phyloP scores from a whole-genome alignment of 1,140 invertebrate species.

The Elysia chlorotica region DNA sequence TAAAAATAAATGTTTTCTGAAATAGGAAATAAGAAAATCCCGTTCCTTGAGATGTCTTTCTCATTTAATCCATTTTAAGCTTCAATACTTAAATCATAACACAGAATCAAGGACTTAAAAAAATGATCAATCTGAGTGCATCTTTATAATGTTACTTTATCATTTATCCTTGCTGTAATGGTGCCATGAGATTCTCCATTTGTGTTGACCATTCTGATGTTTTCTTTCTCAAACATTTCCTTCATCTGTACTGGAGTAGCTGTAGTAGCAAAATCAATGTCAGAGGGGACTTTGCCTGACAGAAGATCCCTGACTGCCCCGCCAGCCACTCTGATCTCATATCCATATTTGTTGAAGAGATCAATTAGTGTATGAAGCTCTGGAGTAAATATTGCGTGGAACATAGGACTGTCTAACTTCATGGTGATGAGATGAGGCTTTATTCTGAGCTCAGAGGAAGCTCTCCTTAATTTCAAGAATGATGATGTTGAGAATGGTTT shows the following conservation, averaged over 20 bases:
- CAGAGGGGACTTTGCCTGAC: conserved; percentile 81
- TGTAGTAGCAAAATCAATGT: conserved; percentile 97
- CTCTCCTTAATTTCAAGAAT: background rate
- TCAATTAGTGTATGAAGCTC: conserved; percentile 73
- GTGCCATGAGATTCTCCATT: conserved; percentile 98
- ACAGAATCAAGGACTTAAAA: too few species aligned
- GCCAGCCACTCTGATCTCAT: conserved; percentile 90
- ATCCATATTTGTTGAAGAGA: conserved; percentile 81
- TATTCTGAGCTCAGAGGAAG: background rate
- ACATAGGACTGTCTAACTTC: conserved; percentile 66
- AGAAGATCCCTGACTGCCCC: conserved; percentile 94
- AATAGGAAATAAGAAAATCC: too few species aligned
- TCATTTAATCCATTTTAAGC: too few species aligned
- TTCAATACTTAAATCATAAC: too few species aligned
- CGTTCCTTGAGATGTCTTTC: too few species aligned
- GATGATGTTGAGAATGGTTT: too few species aligned
- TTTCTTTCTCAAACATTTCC: conserved; percentile 85
- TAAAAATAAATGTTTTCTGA: too few species aligned
- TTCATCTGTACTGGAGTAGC: conserved; percentile 98
- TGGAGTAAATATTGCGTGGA: conserved; percentile 80
- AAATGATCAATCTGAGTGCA: too few species aligned
- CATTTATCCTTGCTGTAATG: conserved; percentile 94
- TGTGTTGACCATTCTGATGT: conserved; percentile 88
- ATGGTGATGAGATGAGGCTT: conserved; percentile 50
- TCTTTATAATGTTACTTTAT: too few species aligned